Evolutionary conservation across 2,797 vertebrate species (phyloP).

Genomic region (Emydoidea blandingii): DNA sequence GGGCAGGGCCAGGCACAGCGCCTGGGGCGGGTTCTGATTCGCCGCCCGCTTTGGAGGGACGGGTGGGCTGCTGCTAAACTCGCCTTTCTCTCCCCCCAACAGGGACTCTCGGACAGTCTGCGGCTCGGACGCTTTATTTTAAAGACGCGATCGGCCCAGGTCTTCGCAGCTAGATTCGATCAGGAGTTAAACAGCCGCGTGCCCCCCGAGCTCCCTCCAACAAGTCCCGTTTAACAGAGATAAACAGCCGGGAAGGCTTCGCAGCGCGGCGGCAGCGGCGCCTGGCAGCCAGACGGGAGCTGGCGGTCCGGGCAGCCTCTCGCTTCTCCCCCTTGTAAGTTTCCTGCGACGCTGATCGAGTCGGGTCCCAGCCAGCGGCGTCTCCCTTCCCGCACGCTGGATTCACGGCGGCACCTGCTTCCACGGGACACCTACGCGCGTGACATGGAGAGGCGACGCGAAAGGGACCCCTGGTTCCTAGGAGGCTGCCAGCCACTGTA

Average conservation of each 20-base stretch:
- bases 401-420: slow-evolving; percentile 43
- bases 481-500: slow-evolving; percentile 70
- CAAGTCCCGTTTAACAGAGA: slow-evolving; percentile 69
- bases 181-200: slow-evolving; percentile 62
- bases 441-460: slow-evolving; percentile 62
- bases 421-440: slow-evolving; percentile 24
- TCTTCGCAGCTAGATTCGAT: slow-evolving; percentile 64
- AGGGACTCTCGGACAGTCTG: slow-evolving; percentile 68
- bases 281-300: slow-evolving; percentile 12
- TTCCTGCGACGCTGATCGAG: slow-evolving; percentile 60
- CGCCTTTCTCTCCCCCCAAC: slow-evolving; percentile 53
- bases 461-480: slow-evolving; percentile 60
- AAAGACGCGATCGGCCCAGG: slow-evolving; percentile 61
- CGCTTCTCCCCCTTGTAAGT: slow-evolving; percentile 71
- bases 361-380: slow-evolving; percentile 29
- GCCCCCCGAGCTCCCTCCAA: slow-evolving; percentile 35
- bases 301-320: slow-evolving; percentile 29
- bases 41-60: neutral
- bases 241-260: slow-evolving; percentile 58
- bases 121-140: slow-evolving; percentile 55
- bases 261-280: slow-evolving; percentile 48
- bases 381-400: neutral
- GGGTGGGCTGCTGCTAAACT: slow-evolving; percentile 34
- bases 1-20: slow-evolving; percentile 40
- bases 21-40: slow-evolving; percentile 40